phyloP scores from a whole-genome alignment of 2,113 vertebrate species.

The Phaethon lepturus region DNA sequence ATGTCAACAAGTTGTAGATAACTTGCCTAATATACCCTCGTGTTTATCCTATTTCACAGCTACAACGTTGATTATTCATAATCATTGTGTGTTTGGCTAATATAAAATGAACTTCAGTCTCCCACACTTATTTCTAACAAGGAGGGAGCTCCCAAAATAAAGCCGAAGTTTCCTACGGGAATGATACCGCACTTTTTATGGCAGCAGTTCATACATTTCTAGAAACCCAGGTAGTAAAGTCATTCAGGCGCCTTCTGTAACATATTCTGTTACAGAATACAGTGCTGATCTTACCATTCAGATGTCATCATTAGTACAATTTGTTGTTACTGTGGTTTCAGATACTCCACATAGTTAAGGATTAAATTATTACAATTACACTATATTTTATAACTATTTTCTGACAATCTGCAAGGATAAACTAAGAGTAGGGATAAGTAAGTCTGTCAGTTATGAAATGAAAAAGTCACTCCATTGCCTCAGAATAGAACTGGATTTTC shows the following conservation, averaged over 20 bases:
- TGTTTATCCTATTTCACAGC: neutral
- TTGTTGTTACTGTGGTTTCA: neutral
- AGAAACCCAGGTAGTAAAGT: neutral
- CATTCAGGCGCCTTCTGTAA: neutral
- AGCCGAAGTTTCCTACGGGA: neutral
- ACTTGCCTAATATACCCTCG: neutral
- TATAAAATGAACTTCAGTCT: neutral
- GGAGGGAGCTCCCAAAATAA: neutral
- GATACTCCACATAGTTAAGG: neutral
- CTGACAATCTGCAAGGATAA: neutral
- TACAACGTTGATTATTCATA: neutral
- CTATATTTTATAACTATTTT: neutral
- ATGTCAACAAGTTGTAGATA: neutral
- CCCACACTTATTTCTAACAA: neutral
- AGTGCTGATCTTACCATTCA: neutral
- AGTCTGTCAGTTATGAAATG: neutral
- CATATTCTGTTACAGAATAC: no score
- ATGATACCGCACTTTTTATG: neutral
- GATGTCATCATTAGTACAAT: neutral
- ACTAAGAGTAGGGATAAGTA: neutral
- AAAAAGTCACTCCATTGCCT: neutral
- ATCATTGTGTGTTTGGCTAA: neutral
- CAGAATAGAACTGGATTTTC: neutral
- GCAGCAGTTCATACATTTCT: neutral
- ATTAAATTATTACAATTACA: neutral